These are phyloP conservation scores for Xenopus borealis DNA, from an alignment of 2,113 vertebrate genomes.

Conservation along the genomic window DNA sequence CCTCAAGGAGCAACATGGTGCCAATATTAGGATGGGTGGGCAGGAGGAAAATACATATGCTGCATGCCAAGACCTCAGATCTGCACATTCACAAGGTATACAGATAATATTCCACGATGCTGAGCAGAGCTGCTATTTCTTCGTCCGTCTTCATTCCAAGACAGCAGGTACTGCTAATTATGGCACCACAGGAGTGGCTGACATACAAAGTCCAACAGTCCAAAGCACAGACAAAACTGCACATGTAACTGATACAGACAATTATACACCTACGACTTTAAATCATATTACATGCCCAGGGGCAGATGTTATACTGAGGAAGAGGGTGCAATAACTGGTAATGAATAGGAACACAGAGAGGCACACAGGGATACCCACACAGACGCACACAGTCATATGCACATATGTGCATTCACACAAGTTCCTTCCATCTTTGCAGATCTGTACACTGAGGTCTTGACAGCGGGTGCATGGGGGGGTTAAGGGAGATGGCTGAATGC, in stretches of 20 bases:
- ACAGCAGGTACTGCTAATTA: not conserved
- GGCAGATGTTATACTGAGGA: conserved; percentile 10
- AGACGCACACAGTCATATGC: conserved; percentile 9
- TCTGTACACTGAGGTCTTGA: conserved; percentile 23
- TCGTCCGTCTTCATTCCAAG: not conserved
- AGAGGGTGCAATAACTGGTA: conserved; percentile 4
- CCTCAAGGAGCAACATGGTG: not conserved
- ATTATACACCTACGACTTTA: conserved; percentile 20
- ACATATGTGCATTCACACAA: conserved; percentile 7
- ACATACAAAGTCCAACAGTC: conserved; percentile 8
- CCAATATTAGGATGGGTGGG: not conserved
- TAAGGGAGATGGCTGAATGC: not conserved
- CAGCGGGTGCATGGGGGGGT: not conserved
- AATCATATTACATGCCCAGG: conserved; percentile 24
- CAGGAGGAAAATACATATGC: conserved; percentile 2
- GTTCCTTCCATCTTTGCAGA: conserved; percentile 13
- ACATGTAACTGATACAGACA: conserved; percentile 15
- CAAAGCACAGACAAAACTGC: conserved; percentile 12
- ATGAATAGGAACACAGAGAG: conserved; percentile 9
- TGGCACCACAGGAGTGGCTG: conserved; percentile 18
- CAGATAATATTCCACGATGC: conserved; percentile 11
- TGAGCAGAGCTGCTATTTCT: conserved; percentile 2
- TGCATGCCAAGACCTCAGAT: conserved; percentile 1
- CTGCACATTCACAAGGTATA: not conserved
- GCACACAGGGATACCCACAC: conserved; percentile 3